Percentiles rank a stretch among this genome's conserved stretches.
Evolutionary conservation across 2,113 vertebrate genomes (phyloP).

Genomic region (Nothoprocta pentlandii): DNA sequence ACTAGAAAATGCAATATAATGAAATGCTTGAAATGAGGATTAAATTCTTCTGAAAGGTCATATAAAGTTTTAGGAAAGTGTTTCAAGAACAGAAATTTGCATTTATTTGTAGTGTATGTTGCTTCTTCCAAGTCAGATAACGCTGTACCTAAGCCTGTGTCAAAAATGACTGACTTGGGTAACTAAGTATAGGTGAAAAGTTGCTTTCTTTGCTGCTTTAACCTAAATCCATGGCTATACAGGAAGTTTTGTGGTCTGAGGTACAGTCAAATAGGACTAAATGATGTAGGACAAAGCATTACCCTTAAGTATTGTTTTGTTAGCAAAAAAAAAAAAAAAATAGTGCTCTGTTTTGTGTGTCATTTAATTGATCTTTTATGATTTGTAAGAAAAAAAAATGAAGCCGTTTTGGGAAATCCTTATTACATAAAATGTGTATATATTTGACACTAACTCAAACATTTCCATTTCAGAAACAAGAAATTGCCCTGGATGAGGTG

Average conservation of each 20-base stretch:
- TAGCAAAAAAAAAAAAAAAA: background rate
- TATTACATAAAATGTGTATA: background rate
- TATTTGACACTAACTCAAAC: background rate
- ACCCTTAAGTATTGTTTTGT: background rate
- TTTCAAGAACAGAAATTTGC: background rate
- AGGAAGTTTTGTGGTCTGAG: background rate
- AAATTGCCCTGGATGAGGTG: conserved; percentile 71
- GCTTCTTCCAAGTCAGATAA: background rate
- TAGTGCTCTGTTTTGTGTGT: background rate
- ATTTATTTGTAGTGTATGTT: too few relatives aligned
- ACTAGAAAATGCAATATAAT: background rate
- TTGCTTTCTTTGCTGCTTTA: background rate
- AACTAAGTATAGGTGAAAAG: background rate
- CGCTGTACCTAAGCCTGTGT: background rate
- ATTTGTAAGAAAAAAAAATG: background rate
- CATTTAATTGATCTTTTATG: background rate
- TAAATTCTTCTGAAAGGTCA: background rate
- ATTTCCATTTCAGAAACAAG: conserved; percentile 71
- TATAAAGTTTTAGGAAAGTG: background rate
- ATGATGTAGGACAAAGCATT: background rate
- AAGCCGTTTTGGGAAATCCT: background rate
- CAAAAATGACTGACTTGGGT: background rate
- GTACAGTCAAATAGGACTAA: background rate
- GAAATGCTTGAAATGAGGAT: background rate
- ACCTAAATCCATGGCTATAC: background rate